Conservation (phyloP, 2,113 vertebrate genomes). For the Mirza zaza region DNA sequence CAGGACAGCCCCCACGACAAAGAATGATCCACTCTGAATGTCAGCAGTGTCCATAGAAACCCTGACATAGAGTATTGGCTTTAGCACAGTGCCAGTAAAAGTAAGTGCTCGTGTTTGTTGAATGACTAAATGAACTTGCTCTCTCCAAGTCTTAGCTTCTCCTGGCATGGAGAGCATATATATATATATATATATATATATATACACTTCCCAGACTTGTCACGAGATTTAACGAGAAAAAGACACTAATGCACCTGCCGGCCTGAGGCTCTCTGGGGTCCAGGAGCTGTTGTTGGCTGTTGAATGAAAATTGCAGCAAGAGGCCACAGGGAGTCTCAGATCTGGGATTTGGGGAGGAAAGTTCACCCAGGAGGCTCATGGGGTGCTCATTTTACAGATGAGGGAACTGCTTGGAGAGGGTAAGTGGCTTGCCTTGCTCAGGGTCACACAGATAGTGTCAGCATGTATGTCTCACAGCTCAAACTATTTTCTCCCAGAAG, state of each 20-base stretch:
- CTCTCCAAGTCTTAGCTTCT: neutral
- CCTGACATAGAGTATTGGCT: rapidly evolving
- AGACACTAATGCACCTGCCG: rapidly evolving
- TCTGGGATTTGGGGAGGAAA: neutral
- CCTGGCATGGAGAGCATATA: neutral
- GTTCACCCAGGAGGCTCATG: neutral
- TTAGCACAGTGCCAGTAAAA: neutral
- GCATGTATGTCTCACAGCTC: neutral
- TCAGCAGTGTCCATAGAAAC: neutral
- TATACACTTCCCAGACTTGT: neutral
- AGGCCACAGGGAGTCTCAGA: neutral
- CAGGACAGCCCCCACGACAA: neutral
- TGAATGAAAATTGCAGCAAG: neutral
- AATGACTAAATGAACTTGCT: neutral
- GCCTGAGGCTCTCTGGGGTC: neutral
- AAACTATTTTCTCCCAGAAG: neutral
- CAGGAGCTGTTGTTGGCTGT: neutral
- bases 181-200: rapidly evolving
- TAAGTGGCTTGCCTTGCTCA: no score
- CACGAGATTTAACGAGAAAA: neutral
- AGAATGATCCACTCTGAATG: neutral
- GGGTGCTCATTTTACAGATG: no score
- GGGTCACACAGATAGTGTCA: neutral
- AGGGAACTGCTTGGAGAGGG: no score
- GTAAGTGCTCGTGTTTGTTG: neutral